A percentile compares a stretch with the other conserved stretches of the same genome.
phyloP scores from a whole-genome alignment of 2,797 vertebrate genomes.

The Denticeps clupeoides region DNA sequence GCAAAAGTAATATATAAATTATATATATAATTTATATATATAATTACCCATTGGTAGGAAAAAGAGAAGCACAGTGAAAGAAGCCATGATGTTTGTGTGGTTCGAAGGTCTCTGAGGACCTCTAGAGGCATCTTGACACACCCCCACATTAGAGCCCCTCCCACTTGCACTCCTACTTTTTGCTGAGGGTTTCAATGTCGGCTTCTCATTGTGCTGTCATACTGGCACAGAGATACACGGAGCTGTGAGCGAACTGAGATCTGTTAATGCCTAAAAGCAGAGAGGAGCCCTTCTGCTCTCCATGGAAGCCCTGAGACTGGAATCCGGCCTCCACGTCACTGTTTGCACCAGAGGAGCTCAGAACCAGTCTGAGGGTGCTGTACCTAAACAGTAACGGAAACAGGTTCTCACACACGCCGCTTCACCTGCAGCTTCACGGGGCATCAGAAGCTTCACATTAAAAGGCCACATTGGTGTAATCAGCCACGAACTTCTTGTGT shows the following conservation, averaged over 20 bases:
- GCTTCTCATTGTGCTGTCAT: neutral
- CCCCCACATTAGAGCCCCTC: neutral
- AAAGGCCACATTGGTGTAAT: neutral
- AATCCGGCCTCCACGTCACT: neutral
- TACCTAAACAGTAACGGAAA: neutral
- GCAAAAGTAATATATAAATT: no score
- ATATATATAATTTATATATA: neutral
- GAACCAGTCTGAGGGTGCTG: neutral
- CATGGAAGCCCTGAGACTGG: neutral
- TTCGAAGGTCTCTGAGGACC: neutral
- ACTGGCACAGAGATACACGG: neutral
- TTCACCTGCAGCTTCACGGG: no score
- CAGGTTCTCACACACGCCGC: neutral
- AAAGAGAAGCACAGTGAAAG: conserved; percentile 3
- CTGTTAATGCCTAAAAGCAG: neutral
- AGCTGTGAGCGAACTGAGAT: neutral
- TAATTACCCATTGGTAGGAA: conserved; percentile 16
- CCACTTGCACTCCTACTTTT: neutral
- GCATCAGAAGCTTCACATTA: neutral
- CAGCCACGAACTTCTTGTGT: neutral
- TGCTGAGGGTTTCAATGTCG: neutral
- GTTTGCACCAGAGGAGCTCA: neutral
- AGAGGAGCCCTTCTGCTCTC: neutral
- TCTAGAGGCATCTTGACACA: neutral
- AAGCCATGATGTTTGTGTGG: conserved; percentile 1